A percentile compares a stretch with the other conserved stretches of the same genome.
Conservation (phyloP, 2,113 vertebrate genomes). For the Poeciliopsis occidentalis region DNA sequence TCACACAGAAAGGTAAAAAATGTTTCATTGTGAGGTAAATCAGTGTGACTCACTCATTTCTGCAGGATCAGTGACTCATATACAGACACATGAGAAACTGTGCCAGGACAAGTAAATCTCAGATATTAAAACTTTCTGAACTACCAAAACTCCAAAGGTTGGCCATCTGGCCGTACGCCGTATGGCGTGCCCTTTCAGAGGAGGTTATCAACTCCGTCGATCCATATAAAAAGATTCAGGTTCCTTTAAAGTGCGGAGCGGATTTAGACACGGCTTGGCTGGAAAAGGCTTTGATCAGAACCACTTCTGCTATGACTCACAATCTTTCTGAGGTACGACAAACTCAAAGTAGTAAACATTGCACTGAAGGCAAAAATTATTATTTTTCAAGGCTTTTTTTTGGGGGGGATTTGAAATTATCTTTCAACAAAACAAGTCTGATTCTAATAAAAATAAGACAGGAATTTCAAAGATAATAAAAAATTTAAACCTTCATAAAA, state of each 20-base stretch:
- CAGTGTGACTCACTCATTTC: slow-evolving; percentile 7
- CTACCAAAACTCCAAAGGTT: not conserved
- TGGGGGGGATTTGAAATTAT: not conserved
- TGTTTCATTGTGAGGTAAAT: not conserved
- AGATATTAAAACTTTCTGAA: not conserved
- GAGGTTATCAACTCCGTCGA: not conserved
- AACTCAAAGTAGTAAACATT: not conserved
- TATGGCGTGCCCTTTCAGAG: not conserved
- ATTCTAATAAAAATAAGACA: not conserved
- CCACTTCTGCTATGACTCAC: not conserved
- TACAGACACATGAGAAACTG: not conserved
- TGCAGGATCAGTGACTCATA: slow-evolving; percentile 1
- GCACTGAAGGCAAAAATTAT: not conserved
- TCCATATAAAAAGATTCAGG: not conserved
- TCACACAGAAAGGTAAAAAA: not conserved
- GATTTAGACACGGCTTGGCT: not conserved
- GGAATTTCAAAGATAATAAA: not conserved
- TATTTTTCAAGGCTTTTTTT: not conserved
- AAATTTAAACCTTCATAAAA: too few species aligned
- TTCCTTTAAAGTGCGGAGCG: not conserved
- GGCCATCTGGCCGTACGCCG: not conserved
- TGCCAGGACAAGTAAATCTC: not conserved
- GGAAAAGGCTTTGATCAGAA: not conserved
- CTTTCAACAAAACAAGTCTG: not conserved
- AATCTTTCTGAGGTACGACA: not conserved